Evolutionary conservation across 2,888 invertebrate genomes (phyloP), one percentile per base, ranked within the genome.

Genomic region (Morpho achilles): DNA sequence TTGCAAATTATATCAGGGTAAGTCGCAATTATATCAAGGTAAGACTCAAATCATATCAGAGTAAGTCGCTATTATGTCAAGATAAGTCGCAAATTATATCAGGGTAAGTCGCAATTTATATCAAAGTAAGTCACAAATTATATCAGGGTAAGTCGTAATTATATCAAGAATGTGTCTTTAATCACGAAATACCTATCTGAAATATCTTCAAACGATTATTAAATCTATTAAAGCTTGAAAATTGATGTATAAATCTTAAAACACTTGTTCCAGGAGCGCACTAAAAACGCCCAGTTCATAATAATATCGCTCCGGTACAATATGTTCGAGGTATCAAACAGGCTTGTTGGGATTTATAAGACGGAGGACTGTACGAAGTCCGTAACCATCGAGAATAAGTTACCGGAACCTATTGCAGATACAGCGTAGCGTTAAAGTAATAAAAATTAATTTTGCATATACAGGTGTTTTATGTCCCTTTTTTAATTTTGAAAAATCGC

Each of bases 241-340:
- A 32, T 32, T 32, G 32, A 32, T 32, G 32, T 32, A 32, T 32
- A 5, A 32, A 32, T 32, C 32, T 32, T 32, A 32, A 32, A 3
- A 32, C 32, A 32, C 61, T 74, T 73, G 16, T 73, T 73, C 4
- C 80, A 97, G 96, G 98, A 98, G 73, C 93, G 98, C 42, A 98
- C 99, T 0, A 97, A 96, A 80, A 98, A 99, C 84, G 98, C 99
- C 0, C 99, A 99, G 80, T 99, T 99, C 76, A 97, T 99, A 64
- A 97, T 99, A 66, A 99, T 99, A 64, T 99, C 99, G 0, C 92
- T 99, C 44, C 93, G 99, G 0, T 96, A 97, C 65, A 98, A 99
- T 79, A 99, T 99, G 99, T 99, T 99, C 79, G 99, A 99, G 76
- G 88, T 98, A 10, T 96, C 97, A 1, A 96, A 99, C 77, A 93